Evolutionary conservation across 2,888 invertebrate species (phyloP), one percentile per base, ranked within the genome.

Genomic region (Phania funesta): DNA sequence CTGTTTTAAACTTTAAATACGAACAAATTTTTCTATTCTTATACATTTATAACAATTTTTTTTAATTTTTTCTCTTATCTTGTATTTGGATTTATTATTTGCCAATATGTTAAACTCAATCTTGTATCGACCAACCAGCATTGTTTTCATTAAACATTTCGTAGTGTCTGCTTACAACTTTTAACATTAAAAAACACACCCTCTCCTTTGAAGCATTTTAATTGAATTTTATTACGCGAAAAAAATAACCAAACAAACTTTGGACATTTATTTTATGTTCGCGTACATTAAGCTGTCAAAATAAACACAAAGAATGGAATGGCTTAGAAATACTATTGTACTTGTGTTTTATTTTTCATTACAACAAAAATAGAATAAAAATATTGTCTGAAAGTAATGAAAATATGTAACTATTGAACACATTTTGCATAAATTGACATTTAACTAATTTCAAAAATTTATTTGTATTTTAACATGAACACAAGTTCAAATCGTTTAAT

Each of bases 121-220:
- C n/a, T n/a, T n/a, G n/a, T n/a, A n/a, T n/a, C n/a, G 24, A 44
- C 11, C 29, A 62, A 54, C 68, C 62, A 56, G 77, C 71, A 78
- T 56, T 52, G 29, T 54, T 65, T 62, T 44, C 29, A 5, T 35
- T 56, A 16, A 44, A 20, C 35, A 60, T 52, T 46, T 46, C 24
- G 11, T 24, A 46, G 3, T 16, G 38, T 48, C 48, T 70, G 46
- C 38, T 74, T 56, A 29, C 54, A 54, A 70, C 56, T 48, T 64
- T 56, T 41, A 71, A 22, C 70, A 64, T 48, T 54, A 64, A 79
- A 73, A 46, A 44, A 76, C 80, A 81, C 80, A 76, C 80, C 76
- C 80, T 71, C 76, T 81, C 44, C 70, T 58, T 70, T 76, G 46
- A 76, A 70, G 64, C 64, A 80, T 80, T 80, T 79, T 71, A 80